phyloP scores from a whole-genome alignment of 2,113 vertebrate species.

The Lynx canadensis region DNA sequence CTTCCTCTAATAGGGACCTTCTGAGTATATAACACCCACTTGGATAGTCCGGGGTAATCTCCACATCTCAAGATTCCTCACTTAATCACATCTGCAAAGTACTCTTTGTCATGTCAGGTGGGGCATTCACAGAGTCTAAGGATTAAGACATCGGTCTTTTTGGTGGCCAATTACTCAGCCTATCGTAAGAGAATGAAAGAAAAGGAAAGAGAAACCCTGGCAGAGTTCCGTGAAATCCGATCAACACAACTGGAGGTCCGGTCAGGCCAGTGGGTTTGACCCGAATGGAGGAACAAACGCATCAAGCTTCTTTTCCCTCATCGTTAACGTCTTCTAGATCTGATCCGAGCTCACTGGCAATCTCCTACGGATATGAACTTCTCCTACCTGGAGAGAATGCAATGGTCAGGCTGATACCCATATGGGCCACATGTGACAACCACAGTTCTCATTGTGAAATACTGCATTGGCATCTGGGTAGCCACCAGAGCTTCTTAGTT shows the following conservation, averaged over 20 bases:
- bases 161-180: not conserved
- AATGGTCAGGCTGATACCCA: not conserved
- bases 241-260: not conserved
- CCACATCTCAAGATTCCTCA: not conserved
- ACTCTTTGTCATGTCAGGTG: not conserved
- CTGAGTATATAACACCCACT: not conserved
- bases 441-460: not conserved
- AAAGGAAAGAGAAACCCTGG: not conserved
- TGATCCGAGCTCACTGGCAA: not conserved
- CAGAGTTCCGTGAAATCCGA: not conserved
- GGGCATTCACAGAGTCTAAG: not conserved
- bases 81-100: not conserved
- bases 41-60: not conserved
- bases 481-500: not conserved
- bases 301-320: not conserved
- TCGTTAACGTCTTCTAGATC: not conserved
- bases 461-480: not conserved
- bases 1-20: not conserved
- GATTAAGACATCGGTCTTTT: not conserved
- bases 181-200: not conserved
- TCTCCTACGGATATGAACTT: not conserved
- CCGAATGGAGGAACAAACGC: not conserved
- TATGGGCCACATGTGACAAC: too few species aligned
- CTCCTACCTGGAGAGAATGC: not conserved
- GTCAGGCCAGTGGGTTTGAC: rapidly evolving